A percentile compares a stretch with the other conserved stretches of the same genome.
phyloP scores from a whole-genome alignment of 2,797 vertebrate species.

The Ispidina picta region DNA sequence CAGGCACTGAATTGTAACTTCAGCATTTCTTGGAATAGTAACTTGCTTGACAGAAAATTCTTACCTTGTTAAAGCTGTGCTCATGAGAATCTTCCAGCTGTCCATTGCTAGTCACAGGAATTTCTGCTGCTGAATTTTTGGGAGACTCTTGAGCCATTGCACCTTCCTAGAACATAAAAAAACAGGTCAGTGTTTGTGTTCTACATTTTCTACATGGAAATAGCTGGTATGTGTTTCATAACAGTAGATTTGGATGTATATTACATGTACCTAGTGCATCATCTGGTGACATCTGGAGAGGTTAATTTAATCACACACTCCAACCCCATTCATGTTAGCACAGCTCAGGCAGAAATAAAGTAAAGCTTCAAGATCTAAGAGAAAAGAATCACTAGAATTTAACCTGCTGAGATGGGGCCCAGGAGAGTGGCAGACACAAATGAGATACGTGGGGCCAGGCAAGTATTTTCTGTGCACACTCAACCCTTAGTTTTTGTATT shows the following conservation, averaged over 20 bases:
- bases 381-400: background rate
- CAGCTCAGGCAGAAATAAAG: background rate
- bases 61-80: slow-evolving; percentile 86
- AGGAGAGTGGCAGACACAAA: background rate
- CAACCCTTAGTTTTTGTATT: background rate
- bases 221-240: background rate
- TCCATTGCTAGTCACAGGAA: slow-evolving; percentile 94
- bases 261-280: too few relatives aligned
- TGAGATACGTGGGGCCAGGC: background rate
- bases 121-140: slow-evolving; percentile 92
- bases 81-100: slow-evolving; percentile 87
- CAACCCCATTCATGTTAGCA: background rate
- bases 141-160: slow-evolving; percentile 90
- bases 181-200: background rate
- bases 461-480: background rate
- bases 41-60: background rate
- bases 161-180: slow-evolving; percentile 70
- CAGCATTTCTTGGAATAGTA: background rate
- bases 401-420: background rate
- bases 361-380: background rate
- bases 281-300: background rate
- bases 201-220: background rate
- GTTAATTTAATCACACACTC: background rate
- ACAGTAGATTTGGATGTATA: background rate
- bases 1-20: background rate